Conservation (phyloP, 2,888 invertebrate genomes). For the Brachyptera putata region DNA sequence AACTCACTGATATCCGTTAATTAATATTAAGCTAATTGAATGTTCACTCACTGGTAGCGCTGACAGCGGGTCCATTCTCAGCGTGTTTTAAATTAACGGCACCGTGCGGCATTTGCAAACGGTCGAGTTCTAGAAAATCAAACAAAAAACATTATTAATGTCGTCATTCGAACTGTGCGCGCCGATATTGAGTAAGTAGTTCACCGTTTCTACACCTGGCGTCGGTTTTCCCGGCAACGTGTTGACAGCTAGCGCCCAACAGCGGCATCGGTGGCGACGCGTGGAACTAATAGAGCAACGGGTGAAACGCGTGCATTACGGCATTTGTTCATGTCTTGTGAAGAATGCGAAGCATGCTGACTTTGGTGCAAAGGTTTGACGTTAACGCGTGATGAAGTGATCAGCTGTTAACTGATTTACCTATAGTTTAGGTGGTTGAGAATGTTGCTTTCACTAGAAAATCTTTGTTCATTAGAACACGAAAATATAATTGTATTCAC, state of each 20-base stretch:
- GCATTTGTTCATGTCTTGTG: no score
- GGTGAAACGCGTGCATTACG: no score
- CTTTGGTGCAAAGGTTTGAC: no score
- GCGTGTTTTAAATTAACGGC: conserved; percentile 8
- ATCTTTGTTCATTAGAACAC: no score
- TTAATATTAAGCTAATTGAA: no score
- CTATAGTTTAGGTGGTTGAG: no score
- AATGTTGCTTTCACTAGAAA: no score
- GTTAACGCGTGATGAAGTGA: no score
- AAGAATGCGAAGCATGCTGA: no score
- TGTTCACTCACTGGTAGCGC: conserved; percentile 73
- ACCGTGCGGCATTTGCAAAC: conserved; percentile 42
- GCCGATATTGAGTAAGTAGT: not conserved
- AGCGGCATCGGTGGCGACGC: conserved; percentile 6
- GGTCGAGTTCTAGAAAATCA: conserved; percentile 51
- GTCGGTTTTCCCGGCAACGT: not conserved
- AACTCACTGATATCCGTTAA: no score
- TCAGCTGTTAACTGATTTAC: no score
- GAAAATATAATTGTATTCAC: no score
- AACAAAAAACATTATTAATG: conserved; percentile 37
- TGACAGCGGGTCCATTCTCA: conserved; percentile 63
- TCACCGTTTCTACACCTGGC: not conserved
- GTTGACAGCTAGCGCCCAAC: conserved; percentile 3
- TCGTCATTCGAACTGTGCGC: not conserved
- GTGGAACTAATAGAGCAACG: not conserved